Base-by-base conservation (phyloP, 37 sponge, comb jelly and placozoan species). In the Tethya wilhelma region DNA sequence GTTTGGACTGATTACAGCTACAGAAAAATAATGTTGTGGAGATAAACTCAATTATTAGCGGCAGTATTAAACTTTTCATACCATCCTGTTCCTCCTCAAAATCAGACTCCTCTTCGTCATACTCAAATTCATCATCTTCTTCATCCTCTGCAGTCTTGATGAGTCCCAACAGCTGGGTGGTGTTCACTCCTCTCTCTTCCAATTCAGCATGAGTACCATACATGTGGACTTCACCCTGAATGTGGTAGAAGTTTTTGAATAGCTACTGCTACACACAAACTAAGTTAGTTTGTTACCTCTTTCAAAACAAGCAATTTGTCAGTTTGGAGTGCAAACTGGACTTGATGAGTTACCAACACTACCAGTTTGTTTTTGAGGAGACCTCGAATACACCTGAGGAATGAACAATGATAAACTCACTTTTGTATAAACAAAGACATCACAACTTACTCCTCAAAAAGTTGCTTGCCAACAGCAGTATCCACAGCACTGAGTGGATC, bases 401-500 rank as follows among this genome's bases (percentile, higher is more conserved):
- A 40, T 4, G 17, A 58, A n/a, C n/a, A n/a, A n/a, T n/a, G 6
- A 17, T 4, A n/a, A 69, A 34, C 42, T 42, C 39, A 40, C 6
- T 6, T 22, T 69, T 69, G 36, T 38, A 42, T 4, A 4, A 69
- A 40, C 19, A 42, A 41, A 40, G 23, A 14, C 28, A 9, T 14
- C 2, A 40, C 5, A 22, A 49, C 70, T 29, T 63, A 91, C 92
- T 64, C 84, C 45, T 90, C 82, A 84, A 86, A 94, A 55, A 94
- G 66, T 33, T 82, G 85, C 57, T 69, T 80, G 3, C 81, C 84
- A 2, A 94, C 88, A 31, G 67, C 80, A 46, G 88, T 59, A 60
- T 94, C 95, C 19, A 94, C 88, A 41, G 95, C 95, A 82, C 91
- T 87, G 65, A 94, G 83, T 32, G 95, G 95, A 42, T 94, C 91